Evolutionary conservation across 2,797 vertebrate genomes (phyloP), one percentile per base, ranked within the genome.

Genomic region (Myotis findleyi): DNA sequence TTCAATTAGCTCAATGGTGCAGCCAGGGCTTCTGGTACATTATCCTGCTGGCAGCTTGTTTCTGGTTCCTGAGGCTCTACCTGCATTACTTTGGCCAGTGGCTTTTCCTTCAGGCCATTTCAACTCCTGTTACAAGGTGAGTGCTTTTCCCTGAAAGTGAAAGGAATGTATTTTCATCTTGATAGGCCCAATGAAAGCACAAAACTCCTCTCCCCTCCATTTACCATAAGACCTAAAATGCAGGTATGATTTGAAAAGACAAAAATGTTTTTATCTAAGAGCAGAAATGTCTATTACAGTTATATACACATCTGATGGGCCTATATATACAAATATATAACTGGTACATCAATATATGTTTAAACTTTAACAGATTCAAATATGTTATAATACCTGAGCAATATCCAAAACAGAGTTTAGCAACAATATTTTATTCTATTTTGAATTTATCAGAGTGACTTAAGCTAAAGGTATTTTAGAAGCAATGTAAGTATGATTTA

Each of bases 61-160:
- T 99, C 98, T 99, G 99, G 99, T 99, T 99, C 94, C 96, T 98
- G 97, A 99, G 99, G 97, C 99, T 99, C 92, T 99, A 99, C 98
- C 97, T 99, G 98, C 99, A 99, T 98, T 99, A 99, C 98, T 98
- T 99, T 97, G 99, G 99, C 98, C 99, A 99, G 97, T 99, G 99
- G 99, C 98, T 99, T 94, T 99, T 99, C 98, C 99, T 99, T 96
- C 98, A 98, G 97, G 97, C 97, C 97, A 98, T 99, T 97, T 98
- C 98, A 4, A 98, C 99, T 98, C 99, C 99, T 97, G 98, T 99
- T 98, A 99, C 99, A 98, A 99, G 99, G 99, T 99, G 98, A 99
- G 99, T 98, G 38, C 47, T 6, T 13, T 59, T 64, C 6, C 13
- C 0, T 97, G 3, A 44, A 77, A 69, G 30, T 66, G 53, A 90